Conservation (phyloP, 2,888 invertebrate species). For the Amaurobius ferox region DNA sequence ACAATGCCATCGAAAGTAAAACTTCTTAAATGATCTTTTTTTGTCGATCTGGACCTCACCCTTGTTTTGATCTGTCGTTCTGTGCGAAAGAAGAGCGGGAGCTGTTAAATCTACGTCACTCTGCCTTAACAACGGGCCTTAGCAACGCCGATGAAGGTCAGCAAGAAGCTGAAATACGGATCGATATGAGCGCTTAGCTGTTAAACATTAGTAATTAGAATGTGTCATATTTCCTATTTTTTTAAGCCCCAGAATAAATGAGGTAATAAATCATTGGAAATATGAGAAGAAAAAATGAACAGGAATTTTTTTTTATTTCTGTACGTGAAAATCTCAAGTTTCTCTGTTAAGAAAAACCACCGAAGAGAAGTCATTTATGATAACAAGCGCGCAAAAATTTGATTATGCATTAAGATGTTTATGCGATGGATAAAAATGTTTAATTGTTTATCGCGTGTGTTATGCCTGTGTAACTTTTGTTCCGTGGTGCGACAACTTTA, state of each 20-base stretch:
- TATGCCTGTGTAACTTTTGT: no score
- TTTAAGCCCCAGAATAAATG: neutral
- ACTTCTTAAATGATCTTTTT: neutral
- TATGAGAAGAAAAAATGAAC: neutral
- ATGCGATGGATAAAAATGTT: no score
- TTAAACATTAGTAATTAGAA: conserved; percentile 41
- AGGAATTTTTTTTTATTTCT: neutral
- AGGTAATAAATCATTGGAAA: conserved; percentile 13
- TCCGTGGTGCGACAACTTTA: no score
- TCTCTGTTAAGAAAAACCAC: no score
- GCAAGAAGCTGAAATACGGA: conserved; percentile 27
- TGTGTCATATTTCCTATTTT: conserved; percentile 20
- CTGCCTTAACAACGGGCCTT: conserved; percentile 58
- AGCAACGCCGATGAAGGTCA: conserved; percentile 47
- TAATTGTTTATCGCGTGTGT: no score
- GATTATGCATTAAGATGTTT: no score
- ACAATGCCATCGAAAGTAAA: conserved; percentile 4
- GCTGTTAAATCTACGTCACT: conserved; percentile 35
- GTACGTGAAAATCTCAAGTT: no score
- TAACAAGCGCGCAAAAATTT: neutral
- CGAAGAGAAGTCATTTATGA: no score
- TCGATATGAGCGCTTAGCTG: conserved; percentile 33
- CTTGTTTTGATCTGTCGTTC: neutral
- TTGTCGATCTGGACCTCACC: neutral
- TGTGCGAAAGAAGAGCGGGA: conserved; percentile 24